phyloP scores from a whole-genome alignment of 2,113 vertebrate species.

The Lagopus leucura region DNA sequence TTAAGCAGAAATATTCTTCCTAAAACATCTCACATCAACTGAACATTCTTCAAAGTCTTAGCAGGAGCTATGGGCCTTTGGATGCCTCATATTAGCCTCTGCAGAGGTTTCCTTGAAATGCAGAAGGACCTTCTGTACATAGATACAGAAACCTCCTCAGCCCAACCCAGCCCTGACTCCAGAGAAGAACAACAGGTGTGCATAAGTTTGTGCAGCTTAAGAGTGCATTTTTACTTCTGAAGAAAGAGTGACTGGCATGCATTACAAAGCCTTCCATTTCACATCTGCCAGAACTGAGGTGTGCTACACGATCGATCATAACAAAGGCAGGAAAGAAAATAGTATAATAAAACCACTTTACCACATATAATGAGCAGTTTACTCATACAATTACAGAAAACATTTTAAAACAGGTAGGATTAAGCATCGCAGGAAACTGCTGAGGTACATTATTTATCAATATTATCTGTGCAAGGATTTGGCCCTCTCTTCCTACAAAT shows the following conservation, averaged over 20 bases:
- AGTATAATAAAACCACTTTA: conserved; percentile 27
- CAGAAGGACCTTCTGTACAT: background rate
- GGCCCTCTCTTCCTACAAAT: conserved; percentile 16
- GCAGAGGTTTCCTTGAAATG: background rate
- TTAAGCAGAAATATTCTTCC: background rate
- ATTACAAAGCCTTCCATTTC: background rate
- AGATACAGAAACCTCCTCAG: background rate
- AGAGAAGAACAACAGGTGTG: background rate
- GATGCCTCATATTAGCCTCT: background rate
- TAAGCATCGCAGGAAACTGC: conserved; percentile 35
- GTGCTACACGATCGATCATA: background rate
- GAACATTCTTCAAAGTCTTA: background rate
- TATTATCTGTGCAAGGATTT: conserved; percentile 30
- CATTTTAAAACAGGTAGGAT: conserved; percentile 57
- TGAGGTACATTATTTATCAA: conserved; percentile 54
- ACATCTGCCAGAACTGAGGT: background rate
- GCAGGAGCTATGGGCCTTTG: fast-evolving
- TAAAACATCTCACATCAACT: background rate
- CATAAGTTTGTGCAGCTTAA: background rate
- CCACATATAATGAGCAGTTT: conserved; percentile 28
- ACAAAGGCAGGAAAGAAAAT: conserved; percentile 2
- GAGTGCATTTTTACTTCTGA: background rate
- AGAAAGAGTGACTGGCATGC: background rate
- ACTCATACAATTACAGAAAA: conserved; percentile 49
- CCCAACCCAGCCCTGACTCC: background rate